Evolutionary conservation across 2,888 invertebrate genomes (phyloP), one percentile per base, ranked within the genome.

Genomic region (Aquatica leii): DNA sequence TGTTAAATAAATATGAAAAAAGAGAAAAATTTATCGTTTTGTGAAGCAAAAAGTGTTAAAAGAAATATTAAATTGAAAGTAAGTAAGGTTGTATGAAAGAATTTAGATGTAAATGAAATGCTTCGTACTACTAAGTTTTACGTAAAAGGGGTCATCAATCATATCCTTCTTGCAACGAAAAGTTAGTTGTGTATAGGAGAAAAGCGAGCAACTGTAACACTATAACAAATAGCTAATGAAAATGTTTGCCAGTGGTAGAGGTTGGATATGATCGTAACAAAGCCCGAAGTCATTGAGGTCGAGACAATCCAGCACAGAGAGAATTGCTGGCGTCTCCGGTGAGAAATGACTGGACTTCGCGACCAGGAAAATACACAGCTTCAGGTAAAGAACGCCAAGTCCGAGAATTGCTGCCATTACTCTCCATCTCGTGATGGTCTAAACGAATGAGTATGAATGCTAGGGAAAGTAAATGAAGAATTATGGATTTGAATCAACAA

Each of bases 211-310:
- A 65, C 62, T 64, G 59, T 69, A 76, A 76, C 74, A 73, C 76
- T 73, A 74, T 78, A 78, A 79, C 79, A 79, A 79, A 79, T 79
- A 77, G 77, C 78, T 78, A 79, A 79, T 79, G 79, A 78, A 79
- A 79, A 79, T 78, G 79, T 78, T 78, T 76, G 76, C 73, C 75
- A 77, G 75, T 62, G 65, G 55, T 61, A 70, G 67, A 71, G 71
- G 74, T 73, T 69, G 71, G 68, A 71, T 73, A 70, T 73, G 70
- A 71, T 74, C 75, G 71, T 74, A 76, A 74, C 75, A 76, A 75
- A 64, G 74, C 74, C 72, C 68, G 69, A 69, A 73, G 74, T 73
- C 73, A 69, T 74, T 74, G 74, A 72, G 75, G 72, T 71, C 70
- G 72, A 72, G 74, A 73, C 76, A 73, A 72, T 62, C 55, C 70